Percentiles rank a stretch among this genome's conserved stretches.
Conservation (phyloP, 2,113 vertebrate species). For the Thymallus thymallus region DNA sequence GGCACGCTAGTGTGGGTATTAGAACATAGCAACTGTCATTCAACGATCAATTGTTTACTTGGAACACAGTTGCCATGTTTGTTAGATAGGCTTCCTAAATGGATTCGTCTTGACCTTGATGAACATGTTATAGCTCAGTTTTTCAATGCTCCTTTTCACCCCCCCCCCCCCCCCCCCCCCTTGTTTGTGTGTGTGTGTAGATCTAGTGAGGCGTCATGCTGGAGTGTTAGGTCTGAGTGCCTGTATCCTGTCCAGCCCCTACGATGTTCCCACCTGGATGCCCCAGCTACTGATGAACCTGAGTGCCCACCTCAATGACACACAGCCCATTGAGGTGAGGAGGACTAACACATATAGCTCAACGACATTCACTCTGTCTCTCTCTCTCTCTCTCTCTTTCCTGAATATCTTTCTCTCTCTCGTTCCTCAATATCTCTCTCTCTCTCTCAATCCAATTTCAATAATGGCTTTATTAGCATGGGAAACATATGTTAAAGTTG, state of each 20-base stretch:
- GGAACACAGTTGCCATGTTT: no score
- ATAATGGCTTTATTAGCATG: no score
- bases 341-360: neutral
- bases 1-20: no score
- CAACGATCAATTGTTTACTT: no score
- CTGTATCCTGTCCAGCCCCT: constrained; percentile 93
- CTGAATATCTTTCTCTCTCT: neutral
- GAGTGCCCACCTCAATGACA: constrained; percentile 94
- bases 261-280: constrained; percentile 97
- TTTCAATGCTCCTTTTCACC: neutral
- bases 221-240: constrained; percentile 95
- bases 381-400: no score
- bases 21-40: neutral
- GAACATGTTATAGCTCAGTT: neutral
- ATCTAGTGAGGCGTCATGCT: constrained; percentile 90
- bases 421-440: neutral
- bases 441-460: no score
- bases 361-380: neutral
- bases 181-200: constrained; percentile 70
- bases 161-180: no score
- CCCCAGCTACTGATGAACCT: constrained; percentile 96
- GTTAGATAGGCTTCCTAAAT: no score
- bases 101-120: neutral
- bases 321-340: constrained; percentile 94
- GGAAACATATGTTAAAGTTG: no score